A percentile compares a stretch with the other conserved stretches of the same genome.
Conservation (phyloP, 2,888 invertebrate species). For the Caenorhabditis sp. region DNA sequence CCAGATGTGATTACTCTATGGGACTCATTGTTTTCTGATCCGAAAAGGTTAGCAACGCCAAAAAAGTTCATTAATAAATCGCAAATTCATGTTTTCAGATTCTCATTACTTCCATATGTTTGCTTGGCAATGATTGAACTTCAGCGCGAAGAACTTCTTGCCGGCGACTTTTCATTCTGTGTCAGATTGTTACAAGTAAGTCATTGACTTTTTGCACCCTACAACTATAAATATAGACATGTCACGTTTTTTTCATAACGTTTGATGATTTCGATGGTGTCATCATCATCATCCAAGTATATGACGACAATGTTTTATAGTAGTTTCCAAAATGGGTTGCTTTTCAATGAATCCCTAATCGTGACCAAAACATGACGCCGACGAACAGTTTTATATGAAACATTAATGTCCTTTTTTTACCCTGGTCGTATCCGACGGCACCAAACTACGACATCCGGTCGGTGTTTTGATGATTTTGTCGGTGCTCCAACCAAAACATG, state of each 20-base stretch:
- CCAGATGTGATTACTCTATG: constrained; percentile 96
- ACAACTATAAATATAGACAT: neutral
- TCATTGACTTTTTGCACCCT: neutral
- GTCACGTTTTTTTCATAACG: neutral
- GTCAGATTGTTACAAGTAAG: constrained; percentile 87
- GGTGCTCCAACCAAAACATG: neutral
- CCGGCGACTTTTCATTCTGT: constrained; percentile 89
- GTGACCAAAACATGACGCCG: neutral
- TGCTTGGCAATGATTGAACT: constrained; percentile 98
- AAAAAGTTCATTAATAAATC: no score
- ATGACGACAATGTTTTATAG: neutral
- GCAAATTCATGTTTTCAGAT: no score
- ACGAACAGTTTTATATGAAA: neutral
- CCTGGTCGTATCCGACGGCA: neutral
- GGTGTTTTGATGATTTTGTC: neutral
- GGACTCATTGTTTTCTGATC: constrained; percentile 94
- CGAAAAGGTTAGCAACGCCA: constrained; percentile 75
- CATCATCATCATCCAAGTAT: neutral
- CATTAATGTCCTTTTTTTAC: neutral
- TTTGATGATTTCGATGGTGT: neutral
- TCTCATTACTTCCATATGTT: constrained; percentile 87
- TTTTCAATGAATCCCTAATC: neutral
- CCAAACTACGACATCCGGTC: neutral
- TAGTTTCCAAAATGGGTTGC: neutral
- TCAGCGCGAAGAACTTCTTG: constrained; percentile 84